Evolutionary conservation across 2,888 invertebrate genomes (phyloP), one percentile per base, ranked within the genome.

Genomic region (Ametastegia equiseti): DNA sequence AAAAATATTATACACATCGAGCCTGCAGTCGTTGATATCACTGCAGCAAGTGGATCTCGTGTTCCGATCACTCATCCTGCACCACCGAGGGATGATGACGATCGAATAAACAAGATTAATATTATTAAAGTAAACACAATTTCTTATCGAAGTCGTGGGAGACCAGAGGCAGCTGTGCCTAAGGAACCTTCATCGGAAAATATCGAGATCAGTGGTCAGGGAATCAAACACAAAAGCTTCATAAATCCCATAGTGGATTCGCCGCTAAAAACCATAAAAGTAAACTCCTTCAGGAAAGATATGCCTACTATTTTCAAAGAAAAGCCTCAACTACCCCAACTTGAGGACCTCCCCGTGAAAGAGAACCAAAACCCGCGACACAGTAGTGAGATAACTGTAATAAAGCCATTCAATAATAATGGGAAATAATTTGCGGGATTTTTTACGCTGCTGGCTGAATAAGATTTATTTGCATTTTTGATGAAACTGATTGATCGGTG

Each of bases 251-350:
- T 27, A 39, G 7, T 50, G 30, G 90, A 90, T 57, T 88, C 89
- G 7, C 89, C 90, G 2, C 84, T 90, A 11, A 86, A 80, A 75
- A 90, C 89, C 2, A 85, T 90, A 11, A 86, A 87, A 54, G 87
- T 90, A 2, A 86, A 87, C 77, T 71, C 85, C 27, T 81, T 84
- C 4, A 79, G 84, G 1, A 86, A 87, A 75, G 85, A 87, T 23
- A 83, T 83, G 57, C 87, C 88, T 60, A 85, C 84, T 27, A 73
- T 86, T 42, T 90, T 89, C 80, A 86, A 81, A 67, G 88, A 85
- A 73, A 89, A 88, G 77, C 84, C 86, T 78, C 85, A 83, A 7
- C 84, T 90, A 33, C 89, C 90, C 1, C 88, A 88, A 86, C 81
- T 89, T 30, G 80, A 84, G 27, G 83, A 60, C 30, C 11, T 5